Base-by-base conservation (phyloP, 2,888 invertebrate species). In the Coenonympha arcania region DNA sequence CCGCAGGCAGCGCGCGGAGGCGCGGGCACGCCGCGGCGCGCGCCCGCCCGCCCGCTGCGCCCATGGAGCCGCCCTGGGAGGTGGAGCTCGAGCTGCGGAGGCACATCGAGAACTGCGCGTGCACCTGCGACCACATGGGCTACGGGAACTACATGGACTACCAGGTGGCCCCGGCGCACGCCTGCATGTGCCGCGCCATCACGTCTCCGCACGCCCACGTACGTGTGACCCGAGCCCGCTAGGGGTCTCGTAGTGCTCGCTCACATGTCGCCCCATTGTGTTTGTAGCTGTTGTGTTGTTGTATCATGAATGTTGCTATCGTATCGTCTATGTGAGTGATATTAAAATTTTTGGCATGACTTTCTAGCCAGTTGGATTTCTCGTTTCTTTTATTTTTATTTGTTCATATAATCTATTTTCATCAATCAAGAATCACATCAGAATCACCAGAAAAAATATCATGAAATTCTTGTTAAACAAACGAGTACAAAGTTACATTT, bases 81-180 rank as follows among this genome's bases (percentile, higher is more conserved):
- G 87, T 94, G 69, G 94, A 94, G 81, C 89, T 93, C 75, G 95
- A 95, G 87, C 90, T 95, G 81, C 90, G 94, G 76, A 91, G 92
- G 79, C 95, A 95, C 88, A 95, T 95, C 79, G 93, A 93, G 83
- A 92, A 91, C 78, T 95, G 95, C 87, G 92, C 93, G 66, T 95
- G 95, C 87, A 92, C 94, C 69, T 95, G 95, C 89, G 94, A 95
- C 88, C 95, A 95, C 89, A 93, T 95, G 93, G 95, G 95, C 76
- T 95, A 94, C 88, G 95, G 95, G 68, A 95, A 95, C 88, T 94
- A 92, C 79, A 92, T 94, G 91, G 94, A 94, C 88, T 95, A 94
- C 87, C 94, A 94, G 91, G 93, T 93, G 81, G 78, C 82, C 65
- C 79, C 84, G 67, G 81, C 80, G 62, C 83, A 84, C 72, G 82